Evolutionary conservation across 92 coral and sea anemone species (phyloP).

Genomic region (Blastomussa wellsi): DNA sequence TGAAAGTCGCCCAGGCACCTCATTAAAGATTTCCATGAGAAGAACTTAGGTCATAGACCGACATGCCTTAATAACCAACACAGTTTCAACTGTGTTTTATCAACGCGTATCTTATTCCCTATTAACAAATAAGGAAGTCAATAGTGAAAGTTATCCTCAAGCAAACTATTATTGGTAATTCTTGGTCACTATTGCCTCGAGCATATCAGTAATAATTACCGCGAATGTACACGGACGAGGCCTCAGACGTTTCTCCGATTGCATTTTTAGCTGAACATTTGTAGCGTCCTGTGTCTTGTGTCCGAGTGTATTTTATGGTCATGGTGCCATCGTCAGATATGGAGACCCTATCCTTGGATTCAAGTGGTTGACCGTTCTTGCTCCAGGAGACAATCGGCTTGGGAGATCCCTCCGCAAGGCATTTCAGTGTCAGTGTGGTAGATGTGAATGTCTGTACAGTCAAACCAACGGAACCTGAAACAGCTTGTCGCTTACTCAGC

Average conservation of each 20-base stretch:
- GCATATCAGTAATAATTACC: background rate
- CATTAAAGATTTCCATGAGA: too few species aligned
- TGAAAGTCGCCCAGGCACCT: too few species aligned
- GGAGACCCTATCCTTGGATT: constrained; percentile 37
- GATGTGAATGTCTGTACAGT: constrained; percentile 64
- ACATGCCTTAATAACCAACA: too few species aligned
- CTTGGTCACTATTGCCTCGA: background rate
- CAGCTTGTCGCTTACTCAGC: constrained; percentile 35
- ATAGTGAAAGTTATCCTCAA: too few species aligned
- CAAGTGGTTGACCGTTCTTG: constrained; percentile 53
- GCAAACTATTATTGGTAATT: background rate
- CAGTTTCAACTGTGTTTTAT: too few species aligned
- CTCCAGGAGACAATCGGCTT: constrained; percentile 69
- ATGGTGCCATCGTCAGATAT: constrained; percentile 49
- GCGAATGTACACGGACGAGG: constrained; percentile 13
- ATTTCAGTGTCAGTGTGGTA: constrained; percentile 50
- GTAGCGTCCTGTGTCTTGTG: constrained; percentile 66
- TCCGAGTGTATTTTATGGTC: constrained; percentile 50
- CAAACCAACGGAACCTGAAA: constrained; percentile 42
- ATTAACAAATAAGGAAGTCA: too few species aligned
- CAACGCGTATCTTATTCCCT: too few species aligned
- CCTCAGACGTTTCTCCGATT: constrained; percentile 8
- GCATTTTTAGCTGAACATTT: constrained; percentile 63
- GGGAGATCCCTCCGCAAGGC: constrained; percentile 70
- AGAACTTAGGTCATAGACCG: too few species aligned